Conservation (phyloP, 2,888 invertebrate species). For the Erynnis tages region DNA sequence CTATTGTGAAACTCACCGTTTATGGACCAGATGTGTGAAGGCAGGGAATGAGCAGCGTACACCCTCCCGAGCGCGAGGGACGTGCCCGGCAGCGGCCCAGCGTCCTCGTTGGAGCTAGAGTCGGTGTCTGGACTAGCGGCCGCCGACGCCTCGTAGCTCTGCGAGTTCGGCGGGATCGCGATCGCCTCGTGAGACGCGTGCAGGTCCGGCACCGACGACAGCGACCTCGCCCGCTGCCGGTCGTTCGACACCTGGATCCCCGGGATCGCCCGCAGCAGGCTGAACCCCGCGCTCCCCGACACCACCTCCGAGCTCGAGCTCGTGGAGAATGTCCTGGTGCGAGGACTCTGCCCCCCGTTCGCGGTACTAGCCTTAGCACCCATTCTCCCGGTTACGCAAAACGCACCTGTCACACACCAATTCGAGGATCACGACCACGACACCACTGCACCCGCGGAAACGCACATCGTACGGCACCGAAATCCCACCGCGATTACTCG, state of each 20-base stretch:
- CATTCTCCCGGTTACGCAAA: constrained; percentile 83
- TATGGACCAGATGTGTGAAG: constrained; percentile 95
- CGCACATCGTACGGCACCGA: constrained; percentile 74
- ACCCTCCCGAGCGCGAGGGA: constrained; percentile 87
- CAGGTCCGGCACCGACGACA: constrained; percentile 92
- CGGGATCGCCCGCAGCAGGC: constrained; percentile 86
- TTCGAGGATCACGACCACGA: constrained; percentile 68
- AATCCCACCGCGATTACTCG: constrained; percentile 41
- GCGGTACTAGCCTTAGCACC: constrained; percentile 93
- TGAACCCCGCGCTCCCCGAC: constrained; percentile 83
- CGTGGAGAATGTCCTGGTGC: constrained; percentile 88
- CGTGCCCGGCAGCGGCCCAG: constrained; percentile 62
- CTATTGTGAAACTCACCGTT: constrained; percentile 94
- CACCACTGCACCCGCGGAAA: constrained; percentile 60
- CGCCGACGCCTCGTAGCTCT: constrained; percentile 83
- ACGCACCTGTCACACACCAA: constrained; percentile 62
- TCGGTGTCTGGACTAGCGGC: constrained; percentile 86
- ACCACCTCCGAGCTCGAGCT: constrained; percentile 86
- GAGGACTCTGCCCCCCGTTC: constrained; percentile 87
- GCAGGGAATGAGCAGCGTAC: constrained; percentile 93
- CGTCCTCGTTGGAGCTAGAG: constrained; percentile 86
- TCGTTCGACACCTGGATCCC: constrained; percentile 88
- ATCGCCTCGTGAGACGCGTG: constrained; percentile 82
- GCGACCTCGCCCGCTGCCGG: constrained; percentile 90
- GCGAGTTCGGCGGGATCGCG: constrained; percentile 83